phyloP scores from a whole-genome alignment of 2,888 invertebrate genomes.

The Oegoconia quadripuncta region DNA sequence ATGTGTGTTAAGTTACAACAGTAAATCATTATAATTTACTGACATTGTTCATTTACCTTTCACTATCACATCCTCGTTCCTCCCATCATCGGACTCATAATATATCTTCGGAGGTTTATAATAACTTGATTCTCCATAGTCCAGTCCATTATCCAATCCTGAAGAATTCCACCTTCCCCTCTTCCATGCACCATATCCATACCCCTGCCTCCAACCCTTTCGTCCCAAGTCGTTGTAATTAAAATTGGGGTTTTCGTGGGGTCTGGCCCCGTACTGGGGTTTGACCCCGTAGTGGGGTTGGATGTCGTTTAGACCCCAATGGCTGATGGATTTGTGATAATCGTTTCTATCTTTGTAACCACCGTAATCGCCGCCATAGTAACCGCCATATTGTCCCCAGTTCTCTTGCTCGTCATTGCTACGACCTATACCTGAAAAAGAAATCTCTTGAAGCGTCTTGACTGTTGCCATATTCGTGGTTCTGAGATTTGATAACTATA shows the following conservation, averaged over 20 bases:
- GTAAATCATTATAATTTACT: no score
- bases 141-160: slow-evolving; percentile 36
- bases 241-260: slow-evolving; percentile 42
- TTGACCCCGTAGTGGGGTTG: slow-evolving; percentile 17
- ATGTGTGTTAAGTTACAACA: no score
- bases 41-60: slow-evolving; percentile 43
- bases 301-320: slow-evolving; percentile 70
- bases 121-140: slow-evolving; percentile 39
- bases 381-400: slow-evolving; percentile 81
- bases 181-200: slow-evolving; percentile 58
- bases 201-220: slow-evolving; percentile 30
- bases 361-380: slow-evolving; percentile 64
- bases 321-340: slow-evolving; percentile 63
- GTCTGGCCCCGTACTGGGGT: slow-evolving; percentile 14
- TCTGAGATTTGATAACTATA: no score
- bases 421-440: slow-evolving; percentile 42
- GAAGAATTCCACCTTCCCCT: slow-evolving; percentile 55
- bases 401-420: slow-evolving; percentile 58
- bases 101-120: slow-evolving; percentile 32
- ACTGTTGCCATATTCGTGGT: no score
- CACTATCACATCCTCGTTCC: slow-evolving; percentile 40
- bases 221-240: slow-evolving; percentile 68
- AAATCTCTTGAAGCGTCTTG: no score
- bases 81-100: slow-evolving; percentile 32
- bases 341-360: slow-evolving; percentile 64